Base-by-base conservation (phyloP, 2,113 vertebrate species). In the Tauraco erythrolophus region DNA sequence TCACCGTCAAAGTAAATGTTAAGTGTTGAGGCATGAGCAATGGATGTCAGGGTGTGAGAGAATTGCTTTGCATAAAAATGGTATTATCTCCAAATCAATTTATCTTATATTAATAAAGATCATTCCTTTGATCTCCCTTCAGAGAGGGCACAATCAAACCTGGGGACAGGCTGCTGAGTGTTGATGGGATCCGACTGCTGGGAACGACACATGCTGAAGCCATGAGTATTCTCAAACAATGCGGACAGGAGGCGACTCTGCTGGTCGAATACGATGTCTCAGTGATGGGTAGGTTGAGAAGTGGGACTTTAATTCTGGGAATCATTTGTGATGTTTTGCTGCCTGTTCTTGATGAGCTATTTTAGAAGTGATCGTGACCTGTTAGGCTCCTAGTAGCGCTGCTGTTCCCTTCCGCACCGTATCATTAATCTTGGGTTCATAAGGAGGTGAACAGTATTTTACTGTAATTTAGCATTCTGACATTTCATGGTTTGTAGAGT, bases 141-240 rank as follows among this genome's bases (percentile, higher is more conserved):
- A 99, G 99, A 97, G 99, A 99, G 97, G 99, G 99, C 58, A 99
- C 99, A 10, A 98, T 99, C 96, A 99, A 99, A 91, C 98, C 99
- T 0, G 99, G 99, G 4, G 99, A 99, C 97, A 99, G 99, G 78
- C 93, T 99, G 96, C 98, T 99, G 54, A 99, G 99, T 81, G 99
- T 99, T 74, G 99, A 99, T 69, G 99, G 99, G 72, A 99, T 99
- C 86, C 99, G 99, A 57, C 99, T 99, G 88, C 98, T 99, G 12
- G 99, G 99, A 96, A 99, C 98, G 43, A 99, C 99, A 11, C 99
- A 99, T 8, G 98, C 99, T 0, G 99, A 99, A 98, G 99, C 99
- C 97, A 99, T 99, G 99, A 99, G 99, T 94, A 99, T 99, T 97
- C 99, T 99, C 69, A 99, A 99, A 97, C 99, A 99, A 54, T 99